Evolutionary conservation across 2,888 invertebrate genomes (phyloP), one percentile per base, ranked within the genome.

Genomic region (Xanthorhoe spadicearia): DNA sequence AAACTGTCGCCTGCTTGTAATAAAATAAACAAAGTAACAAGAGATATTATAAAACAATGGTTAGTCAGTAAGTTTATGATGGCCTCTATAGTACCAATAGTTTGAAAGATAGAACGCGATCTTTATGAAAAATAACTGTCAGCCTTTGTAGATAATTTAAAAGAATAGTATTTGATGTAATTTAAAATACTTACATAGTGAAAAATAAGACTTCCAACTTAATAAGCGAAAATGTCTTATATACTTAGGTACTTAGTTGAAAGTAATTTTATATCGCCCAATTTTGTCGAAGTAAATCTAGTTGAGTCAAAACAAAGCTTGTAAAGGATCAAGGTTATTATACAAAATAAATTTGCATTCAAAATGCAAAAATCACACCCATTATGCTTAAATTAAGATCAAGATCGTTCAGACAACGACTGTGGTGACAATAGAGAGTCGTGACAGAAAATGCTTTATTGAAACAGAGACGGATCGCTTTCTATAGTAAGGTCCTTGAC

Each of bases 401-500:
- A 90, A 89, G 87, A 86, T 85, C 88, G 80, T 80, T 86, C 63
- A 68, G 72, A 81, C 72, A 84, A 83, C 77, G 76, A 78, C 73
- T 74, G 57, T 53, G 71, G 78, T 74, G 70, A 90, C 88, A 88
- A 90, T 83, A 84, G 82, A 68, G 62, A 77, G 81, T 89, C 85
- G 88, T 89, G 90, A 91, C 87, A 88, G 81, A 83, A 71, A 86
- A 82, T 80, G 78, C 73, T 32, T 32, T 83, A 83, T 86, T 81
- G 80, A 82, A 86, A 82, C 73, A 78, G 72, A 82, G 80, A 83
- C 83, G 84, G 85, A 79, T 77, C 73, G 81, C 82, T 90, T 87
- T 89, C 85, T 83, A 83, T 81, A 79, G 80, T 78, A 77, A 75
- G 81, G 85, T 86, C 90, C 89, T 90, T 90, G 91, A 83, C 85